Evolutionary conservation across 2,113 vertebrate genomes (phyloP).

Genomic region (Rhinopithecus roxellana): DNA sequence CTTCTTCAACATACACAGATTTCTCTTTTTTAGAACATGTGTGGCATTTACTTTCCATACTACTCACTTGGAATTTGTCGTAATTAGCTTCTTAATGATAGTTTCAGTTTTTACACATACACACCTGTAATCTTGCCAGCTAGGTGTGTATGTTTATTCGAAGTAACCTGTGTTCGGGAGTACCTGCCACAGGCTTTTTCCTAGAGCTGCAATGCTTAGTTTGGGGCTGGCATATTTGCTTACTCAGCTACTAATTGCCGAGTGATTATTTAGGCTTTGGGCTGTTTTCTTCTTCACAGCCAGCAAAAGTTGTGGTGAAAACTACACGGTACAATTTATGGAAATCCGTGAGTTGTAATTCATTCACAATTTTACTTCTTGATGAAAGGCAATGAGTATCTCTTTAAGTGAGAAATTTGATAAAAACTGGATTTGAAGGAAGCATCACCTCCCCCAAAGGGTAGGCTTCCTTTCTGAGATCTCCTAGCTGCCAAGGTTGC

Average conservation of each 20-base stretch:
- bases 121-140: neutral
- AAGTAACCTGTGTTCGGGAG: neutral
- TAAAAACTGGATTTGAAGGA: neutral
- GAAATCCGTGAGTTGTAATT: neutral
- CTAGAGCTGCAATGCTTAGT: neutral
- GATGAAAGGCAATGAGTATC: neutral
- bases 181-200: neutral
- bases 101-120: neutral
- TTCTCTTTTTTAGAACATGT: neutral
- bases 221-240: neutral
- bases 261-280: neutral
- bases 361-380: neutral
- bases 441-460: neutral
- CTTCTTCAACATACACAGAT: neutral
- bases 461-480: slow-evolving; percentile 10
- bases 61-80: neutral
- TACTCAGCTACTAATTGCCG: neutral
- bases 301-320: neutral
- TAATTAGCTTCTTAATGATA: neutral
- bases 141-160: neutral
- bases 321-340: neutral
- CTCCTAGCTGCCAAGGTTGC: neutral
- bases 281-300: neutral
- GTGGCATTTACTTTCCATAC: neutral
- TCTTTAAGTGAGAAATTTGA: slow-evolving; percentile 22